These are phyloP conservation scores for Nephila pilipes DNA, from an alignment of 1,140 invertebrate genomes.

Conservation along the genomic window DNA sequence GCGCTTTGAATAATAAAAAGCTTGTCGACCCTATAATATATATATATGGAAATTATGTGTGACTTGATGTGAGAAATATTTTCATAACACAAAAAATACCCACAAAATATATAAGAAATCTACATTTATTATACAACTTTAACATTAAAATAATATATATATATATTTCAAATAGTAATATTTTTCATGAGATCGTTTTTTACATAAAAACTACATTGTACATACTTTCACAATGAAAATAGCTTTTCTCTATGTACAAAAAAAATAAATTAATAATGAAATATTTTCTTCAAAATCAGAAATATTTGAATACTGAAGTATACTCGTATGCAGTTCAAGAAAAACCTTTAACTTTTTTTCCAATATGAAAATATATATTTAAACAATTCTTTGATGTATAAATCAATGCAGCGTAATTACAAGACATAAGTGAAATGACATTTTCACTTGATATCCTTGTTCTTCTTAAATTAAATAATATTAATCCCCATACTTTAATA, in stretches of 20 bases:
- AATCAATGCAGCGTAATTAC: no score
- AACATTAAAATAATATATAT: conserved; percentile 1
- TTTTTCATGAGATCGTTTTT: background rate
- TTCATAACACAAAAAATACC: background rate
- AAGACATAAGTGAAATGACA: no score
- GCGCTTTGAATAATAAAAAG: no score
- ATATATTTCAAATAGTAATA: background rate
- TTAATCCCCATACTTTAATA: no score
- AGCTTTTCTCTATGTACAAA: background rate
- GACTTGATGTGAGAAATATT: background rate
- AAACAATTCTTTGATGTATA: no score
- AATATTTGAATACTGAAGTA: background rate
- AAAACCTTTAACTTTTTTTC: background rate
- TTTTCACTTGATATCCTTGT: no score
- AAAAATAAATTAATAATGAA: conserved; percentile 18
- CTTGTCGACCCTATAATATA: no score
- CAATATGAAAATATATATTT: no score
- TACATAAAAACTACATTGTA: background rate
- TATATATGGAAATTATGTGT: no score
- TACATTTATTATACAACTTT: background rate
- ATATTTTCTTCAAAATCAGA: background rate
- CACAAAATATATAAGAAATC: background rate
- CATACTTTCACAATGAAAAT: background rate
- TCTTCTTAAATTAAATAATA: no score
- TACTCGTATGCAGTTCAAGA: background rate